Evolutionary conservation across 2,113 vertebrate genomes (phyloP).

Genomic region (Larimichthys polyactis): DNA sequence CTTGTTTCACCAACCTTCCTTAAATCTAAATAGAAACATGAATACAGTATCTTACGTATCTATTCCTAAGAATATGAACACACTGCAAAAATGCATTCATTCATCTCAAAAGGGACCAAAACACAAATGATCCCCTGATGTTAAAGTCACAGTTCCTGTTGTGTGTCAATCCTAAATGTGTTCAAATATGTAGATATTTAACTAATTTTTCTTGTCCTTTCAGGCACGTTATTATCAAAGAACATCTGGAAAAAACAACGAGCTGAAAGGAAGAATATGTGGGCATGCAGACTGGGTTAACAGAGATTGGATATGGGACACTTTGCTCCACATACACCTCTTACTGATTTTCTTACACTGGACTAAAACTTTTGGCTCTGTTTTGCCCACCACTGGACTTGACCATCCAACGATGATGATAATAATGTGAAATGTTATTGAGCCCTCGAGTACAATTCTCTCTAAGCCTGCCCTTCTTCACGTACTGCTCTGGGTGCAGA

Average conservation of each 20-base stretch:
- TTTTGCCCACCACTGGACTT: slow-evolving; percentile 19
- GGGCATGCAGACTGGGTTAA: background rate
- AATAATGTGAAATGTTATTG: slow-evolving; percentile 48
- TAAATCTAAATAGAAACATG: background rate
- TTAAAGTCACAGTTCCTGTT: background rate
- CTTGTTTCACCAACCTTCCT: background rate
- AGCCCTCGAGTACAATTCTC: slow-evolving; percentile 35
- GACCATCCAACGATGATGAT: slow-evolving; percentile 26
- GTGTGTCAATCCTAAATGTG: background rate
- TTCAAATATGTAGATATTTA: background rate
- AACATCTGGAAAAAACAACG: slow-evolving; percentile 15
- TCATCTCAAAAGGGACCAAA: background rate
- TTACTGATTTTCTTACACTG: slow-evolving; percentile 46
- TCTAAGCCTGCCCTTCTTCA: background rate
- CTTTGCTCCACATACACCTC: background rate
- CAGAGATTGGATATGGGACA: background rate
- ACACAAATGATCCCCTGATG: background rate
- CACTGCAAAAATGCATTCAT: background rate
- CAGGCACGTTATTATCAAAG: slow-evolving; percentile 29
- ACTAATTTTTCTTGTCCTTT: slow-evolving; percentile 1
- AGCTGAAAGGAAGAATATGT: slow-evolving; percentile 9
- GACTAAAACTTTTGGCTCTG: slow-evolving; percentile 15
- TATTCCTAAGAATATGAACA: background rate
- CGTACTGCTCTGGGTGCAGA: background rate
- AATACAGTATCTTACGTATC: background rate